phyloP scores from a whole-genome alignment of 2,888 invertebrate species.

The Eueremaeus valkanovi region DNA sequence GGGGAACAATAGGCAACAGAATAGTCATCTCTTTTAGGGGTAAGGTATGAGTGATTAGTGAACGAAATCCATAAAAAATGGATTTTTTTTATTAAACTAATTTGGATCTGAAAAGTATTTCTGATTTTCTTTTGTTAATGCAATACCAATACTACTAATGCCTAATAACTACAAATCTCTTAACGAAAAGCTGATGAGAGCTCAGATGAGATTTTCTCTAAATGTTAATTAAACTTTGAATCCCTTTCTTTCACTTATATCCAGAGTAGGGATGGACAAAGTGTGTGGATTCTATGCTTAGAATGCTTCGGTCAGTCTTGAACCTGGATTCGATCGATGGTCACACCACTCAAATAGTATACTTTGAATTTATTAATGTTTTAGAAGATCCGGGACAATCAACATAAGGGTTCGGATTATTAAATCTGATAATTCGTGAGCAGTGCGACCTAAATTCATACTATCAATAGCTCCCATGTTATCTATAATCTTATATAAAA shows the following conservation, averaged over 20 bases:
- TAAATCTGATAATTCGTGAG: no score
- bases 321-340: no score
- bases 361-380: no score
- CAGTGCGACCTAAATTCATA: no score
- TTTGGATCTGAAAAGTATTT: not conserved
- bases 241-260: not conserved
- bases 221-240: conserved; percentile 13
- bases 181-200: conserved; percentile 12
- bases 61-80: not conserved
- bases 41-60: not conserved
- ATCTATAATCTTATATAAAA: no score
- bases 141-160: not conserved
- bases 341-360: no score
- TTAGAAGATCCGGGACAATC: no score
- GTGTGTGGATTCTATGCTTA: not conserved
- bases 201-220: not conserved
- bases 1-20: not conserved
- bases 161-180: not conserved
- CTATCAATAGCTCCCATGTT: no score
- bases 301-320: no score
- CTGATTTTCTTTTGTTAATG: not conserved
- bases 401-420: no score
- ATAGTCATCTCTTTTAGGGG: not conserved
- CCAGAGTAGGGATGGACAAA: no score
- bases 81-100: not conserved